Conservation (phyloP, 2,113 vertebrate species). For the Thalassoma bifasciatum region DNA sequence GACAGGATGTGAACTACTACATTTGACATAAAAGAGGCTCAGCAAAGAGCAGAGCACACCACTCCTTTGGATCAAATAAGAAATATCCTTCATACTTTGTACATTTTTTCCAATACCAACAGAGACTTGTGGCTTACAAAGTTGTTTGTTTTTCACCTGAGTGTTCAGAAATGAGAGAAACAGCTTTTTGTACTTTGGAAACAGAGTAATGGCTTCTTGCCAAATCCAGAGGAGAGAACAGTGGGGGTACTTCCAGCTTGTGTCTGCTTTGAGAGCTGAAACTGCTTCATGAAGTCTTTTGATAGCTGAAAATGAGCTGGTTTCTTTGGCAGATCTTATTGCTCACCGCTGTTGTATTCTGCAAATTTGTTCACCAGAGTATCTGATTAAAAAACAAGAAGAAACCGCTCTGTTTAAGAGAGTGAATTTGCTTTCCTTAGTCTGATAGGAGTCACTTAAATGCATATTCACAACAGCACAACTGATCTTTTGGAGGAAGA, state of each 20-base stretch:
- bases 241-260: not conserved
- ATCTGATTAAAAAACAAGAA: not conserved
- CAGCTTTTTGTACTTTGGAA: slow-evolving; percentile 8
- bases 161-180: not conserved
- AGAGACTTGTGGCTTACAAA: not conserved
- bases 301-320: not conserved
- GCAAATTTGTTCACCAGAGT: not conserved
- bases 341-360: not conserved
- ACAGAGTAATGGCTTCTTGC: not conserved
- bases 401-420: slow-evolving; percentile 3
- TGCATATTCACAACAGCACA: slow-evolving; percentile 15
- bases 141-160: not conserved
- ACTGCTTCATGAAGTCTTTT: not conserved
- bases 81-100: not conserved
- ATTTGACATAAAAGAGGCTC: slow-evolving; percentile 1
- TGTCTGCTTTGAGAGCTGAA: not conserved
- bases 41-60: not conserved
- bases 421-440: not conserved
- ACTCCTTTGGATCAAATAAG: not conserved
- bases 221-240: not conserved
- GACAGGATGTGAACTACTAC: not conserved
- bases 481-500: slow-evolving; percentile 6
- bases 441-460: slow-evolving; percentile 31
- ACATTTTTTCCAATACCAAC: not conserved
- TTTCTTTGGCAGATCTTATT: not conserved